phyloP scores from a whole-genome alignment of 2,888 invertebrate genomes.

The Thumatha senex region DNA sequence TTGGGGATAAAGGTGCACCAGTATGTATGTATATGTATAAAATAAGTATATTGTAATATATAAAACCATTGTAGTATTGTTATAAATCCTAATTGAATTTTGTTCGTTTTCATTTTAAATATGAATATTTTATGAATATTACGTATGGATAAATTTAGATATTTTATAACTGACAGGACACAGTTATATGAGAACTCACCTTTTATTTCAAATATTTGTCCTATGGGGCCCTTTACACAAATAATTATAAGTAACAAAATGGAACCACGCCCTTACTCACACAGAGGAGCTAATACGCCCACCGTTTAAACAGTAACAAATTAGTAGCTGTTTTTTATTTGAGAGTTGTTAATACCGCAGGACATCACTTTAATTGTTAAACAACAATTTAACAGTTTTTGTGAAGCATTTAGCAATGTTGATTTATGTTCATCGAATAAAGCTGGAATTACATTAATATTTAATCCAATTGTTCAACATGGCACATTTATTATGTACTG shows the following conservation, averaged over 20 bases:
- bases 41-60: too few relatives aligned
- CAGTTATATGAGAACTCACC: too few relatives aligned
- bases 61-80: too few relatives aligned
- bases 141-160: background rate
- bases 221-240: conserved; percentile 9
- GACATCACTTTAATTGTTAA: conserved; percentile 1
- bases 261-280: conserved; percentile 5
- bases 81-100: background rate
- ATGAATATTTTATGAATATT: too few relatives aligned
- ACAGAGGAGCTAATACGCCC: conserved; percentile 13
- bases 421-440: too few relatives aligned
- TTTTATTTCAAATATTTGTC: conserved; percentile 4
- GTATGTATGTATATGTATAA: too few relatives aligned
- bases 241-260: conserved; percentile 11
- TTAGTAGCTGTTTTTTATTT: conserved; percentile 19
- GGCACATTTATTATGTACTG: too few relatives aligned
- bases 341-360: conserved; percentile 8
- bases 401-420: background rate
- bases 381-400: conserved; percentile 1
- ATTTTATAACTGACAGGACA: background rate
- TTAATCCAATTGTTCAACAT: too few relatives aligned
- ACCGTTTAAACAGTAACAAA: conserved; percentile 21
- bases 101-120: background rate
- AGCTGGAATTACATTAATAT: too few relatives aligned
- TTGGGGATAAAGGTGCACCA: too few relatives aligned